Percentiles rank a stretch among this genome's conserved stretches.
phyloP scores from a whole-genome alignment of 2,113 vertebrate genomes.

The Elgaria multicarinata region DNA sequence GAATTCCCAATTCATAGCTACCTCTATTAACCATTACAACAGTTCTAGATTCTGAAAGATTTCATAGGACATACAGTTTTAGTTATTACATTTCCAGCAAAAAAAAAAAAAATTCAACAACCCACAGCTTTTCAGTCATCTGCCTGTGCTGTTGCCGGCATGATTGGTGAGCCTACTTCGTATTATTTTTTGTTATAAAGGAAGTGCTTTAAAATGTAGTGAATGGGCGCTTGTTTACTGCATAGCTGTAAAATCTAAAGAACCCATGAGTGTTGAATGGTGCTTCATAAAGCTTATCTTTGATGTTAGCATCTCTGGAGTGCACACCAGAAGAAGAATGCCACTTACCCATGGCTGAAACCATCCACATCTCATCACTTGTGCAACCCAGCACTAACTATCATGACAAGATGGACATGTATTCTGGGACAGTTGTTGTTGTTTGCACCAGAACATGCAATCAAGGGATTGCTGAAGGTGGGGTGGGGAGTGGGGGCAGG shows the following conservation, averaged over 20 bases:
- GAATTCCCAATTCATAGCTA: not conserved
- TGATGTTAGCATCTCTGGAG: not conserved
- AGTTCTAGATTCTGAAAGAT: not conserved
- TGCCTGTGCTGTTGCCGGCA: not conserved
- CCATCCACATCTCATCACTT: not conserved
- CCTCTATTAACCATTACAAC: not conserved
- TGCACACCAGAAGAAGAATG: constrained; percentile 1
- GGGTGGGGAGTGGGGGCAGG: no score
- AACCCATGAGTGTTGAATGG: not conserved
- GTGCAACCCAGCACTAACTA: not conserved
- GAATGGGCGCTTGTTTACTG: not conserved
- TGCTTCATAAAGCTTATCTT: not conserved
- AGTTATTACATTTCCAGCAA: not conserved
- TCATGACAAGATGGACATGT: not conserved
- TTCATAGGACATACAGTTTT: not conserved
- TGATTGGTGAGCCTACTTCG: not conserved
- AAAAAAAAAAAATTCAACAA: not conserved
- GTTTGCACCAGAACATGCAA: not conserved
- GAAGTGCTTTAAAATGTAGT: not conserved
- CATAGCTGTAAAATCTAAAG: not conserved
- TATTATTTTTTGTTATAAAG: not conserved
- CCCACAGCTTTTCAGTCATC: not conserved
- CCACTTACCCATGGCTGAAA: not conserved
- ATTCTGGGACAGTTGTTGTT: not conserved
- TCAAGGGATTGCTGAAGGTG: no score